Conservation (phyloP, 1,140 invertebrate species). For the Penaeus vannamei region DNA sequence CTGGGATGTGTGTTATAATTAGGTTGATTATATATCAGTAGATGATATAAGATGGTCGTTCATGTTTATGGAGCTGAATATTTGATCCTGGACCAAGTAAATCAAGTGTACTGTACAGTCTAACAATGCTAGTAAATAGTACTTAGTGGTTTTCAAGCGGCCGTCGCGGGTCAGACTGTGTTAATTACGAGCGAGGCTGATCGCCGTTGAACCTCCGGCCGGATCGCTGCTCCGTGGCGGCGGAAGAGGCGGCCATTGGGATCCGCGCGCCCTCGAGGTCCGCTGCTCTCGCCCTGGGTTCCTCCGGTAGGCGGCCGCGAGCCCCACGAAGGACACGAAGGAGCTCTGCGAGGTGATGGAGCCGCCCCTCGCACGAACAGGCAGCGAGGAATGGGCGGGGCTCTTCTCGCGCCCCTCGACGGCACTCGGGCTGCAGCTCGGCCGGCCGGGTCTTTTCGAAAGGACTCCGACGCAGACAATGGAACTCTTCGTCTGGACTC, state of each 20-base stretch:
- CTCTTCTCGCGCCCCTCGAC: too few relatives aligned
- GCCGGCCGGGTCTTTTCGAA: too few relatives aligned
- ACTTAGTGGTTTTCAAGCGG: constrained; percentile 26
- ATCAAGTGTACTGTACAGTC: constrained; percentile 48
- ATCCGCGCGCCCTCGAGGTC: background rate
- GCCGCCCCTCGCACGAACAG: too few relatives aligned
- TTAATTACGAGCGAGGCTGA: background rate
- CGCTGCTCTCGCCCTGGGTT: too few relatives aligned
- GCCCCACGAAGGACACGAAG: too few relatives aligned
- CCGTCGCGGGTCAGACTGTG: constrained; percentile 16
- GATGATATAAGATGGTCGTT: constrained; percentile 14
- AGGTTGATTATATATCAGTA: constrained; percentile 31
- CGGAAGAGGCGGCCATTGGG: background rate
- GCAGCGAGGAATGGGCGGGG: too few relatives aligned
- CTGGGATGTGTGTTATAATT: constrained; percentile 25
- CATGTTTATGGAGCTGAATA: constrained; percentile 21
- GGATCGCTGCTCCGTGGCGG: background rate
- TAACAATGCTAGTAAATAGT: constrained; percentile 27
- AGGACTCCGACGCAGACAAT: too few relatives aligned
- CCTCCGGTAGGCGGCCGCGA: too few relatives aligned
- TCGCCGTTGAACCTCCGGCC: background rate
- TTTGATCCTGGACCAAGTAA: constrained; percentile 17
- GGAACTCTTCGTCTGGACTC: too few relatives aligned
- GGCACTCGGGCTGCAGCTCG: too few relatives aligned
- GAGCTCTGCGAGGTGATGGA: too few relatives aligned